A percentile compares a stretch with the other conserved stretches of the same genome.
Evolutionary conservation across 2,113 vertebrate species (phyloP).

Genomic region (Speoplatyrhinus poulsoni): DNA sequence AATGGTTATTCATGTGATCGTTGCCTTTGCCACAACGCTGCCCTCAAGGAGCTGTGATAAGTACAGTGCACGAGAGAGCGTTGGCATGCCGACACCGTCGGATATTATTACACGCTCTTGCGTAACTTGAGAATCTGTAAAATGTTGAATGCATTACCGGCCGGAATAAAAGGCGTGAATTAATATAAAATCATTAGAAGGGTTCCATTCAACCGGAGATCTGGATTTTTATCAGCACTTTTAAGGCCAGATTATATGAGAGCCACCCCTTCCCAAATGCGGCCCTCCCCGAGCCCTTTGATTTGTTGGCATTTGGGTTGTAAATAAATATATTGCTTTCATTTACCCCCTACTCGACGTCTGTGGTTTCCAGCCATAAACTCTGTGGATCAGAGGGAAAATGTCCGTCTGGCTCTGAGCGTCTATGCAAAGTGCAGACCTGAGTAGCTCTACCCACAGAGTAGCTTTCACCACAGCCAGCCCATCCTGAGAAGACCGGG

Average conservation of each 20-base stretch:
- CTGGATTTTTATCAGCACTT: conserved; percentile 6
- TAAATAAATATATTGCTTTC: conserved; percentile 53
- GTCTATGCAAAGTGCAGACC: conserved; percentile 64
- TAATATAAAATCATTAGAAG: conserved; percentile 40
- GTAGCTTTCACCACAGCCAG: conserved; percentile 12
- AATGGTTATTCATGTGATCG: conserved; percentile 81
- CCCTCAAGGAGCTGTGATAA: conserved; percentile 70
- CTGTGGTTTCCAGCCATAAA: conserved; percentile 15
- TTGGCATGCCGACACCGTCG: conserved; percentile 34
- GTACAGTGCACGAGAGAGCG: conserved; percentile 38
- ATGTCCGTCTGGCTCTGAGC: conserved; percentile 43
- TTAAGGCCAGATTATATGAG: too few relatives aligned
- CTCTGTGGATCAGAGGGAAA: conserved; percentile 39
- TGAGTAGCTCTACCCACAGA: conserved; percentile 49
- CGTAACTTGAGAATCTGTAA: conserved; percentile 46
- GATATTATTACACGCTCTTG: conserved; percentile 39
- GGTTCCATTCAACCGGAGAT: conserved; percentile 27
- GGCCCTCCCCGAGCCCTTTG: conserved; percentile 12
- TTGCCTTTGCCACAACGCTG: conserved; percentile 64
- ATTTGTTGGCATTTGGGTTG: conserved; percentile 27
- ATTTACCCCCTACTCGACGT: conserved; percentile 37
- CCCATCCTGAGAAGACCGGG: conserved; percentile 50
- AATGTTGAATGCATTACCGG: conserved; percentile 49
- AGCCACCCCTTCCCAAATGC: neutral
- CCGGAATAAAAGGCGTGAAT: conserved; percentile 33